Conservation (phyloP, 2,113 vertebrate species). For the Dicrurus megarhynchus region DNA sequence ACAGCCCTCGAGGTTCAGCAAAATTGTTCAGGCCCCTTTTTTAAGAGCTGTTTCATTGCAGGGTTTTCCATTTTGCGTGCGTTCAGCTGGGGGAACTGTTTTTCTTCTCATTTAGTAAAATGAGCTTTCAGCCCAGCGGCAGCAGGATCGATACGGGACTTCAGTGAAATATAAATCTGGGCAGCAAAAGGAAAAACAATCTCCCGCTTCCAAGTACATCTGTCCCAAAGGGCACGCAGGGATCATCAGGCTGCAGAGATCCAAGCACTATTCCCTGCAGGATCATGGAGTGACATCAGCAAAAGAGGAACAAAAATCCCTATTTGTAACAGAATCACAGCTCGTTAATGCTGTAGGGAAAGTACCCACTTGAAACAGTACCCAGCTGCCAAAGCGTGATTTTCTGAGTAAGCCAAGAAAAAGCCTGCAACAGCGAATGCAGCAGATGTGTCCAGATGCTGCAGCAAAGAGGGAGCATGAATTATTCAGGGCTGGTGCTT, state of each 20-base stretch:
- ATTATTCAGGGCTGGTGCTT: conserved; percentile 64
- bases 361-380: conserved; percentile 42
- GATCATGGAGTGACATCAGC: conserved; percentile 36
- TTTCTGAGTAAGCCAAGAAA: conserved; percentile 7
- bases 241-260: conserved; percentile 25
- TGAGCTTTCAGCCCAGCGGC: conserved; percentile 12
- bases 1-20: not conserved
- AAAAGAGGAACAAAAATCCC: conserved; percentile 39
- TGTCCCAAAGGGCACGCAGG: conserved; percentile 34
- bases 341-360: not conserved
- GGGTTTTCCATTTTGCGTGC: conserved; percentile 8
- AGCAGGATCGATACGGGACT: conserved; percentile 35
- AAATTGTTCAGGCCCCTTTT: not conserved
- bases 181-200: conserved; percentile 53
- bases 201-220: conserved; percentile 4
- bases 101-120: conserved; percentile 57
- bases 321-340: conserved; percentile 40
- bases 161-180: conserved; percentile 46
- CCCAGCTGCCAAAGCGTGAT: conserved; percentile 6
- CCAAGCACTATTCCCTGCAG: not conserved
- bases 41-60: not conserved
- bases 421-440: fast-evolving
- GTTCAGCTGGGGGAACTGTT: conserved; percentile 18
- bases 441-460: conserved; percentile 44
- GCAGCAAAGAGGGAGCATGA: conserved; percentile 8